Conservation (phyloP, 37 sponge, comb jelly and placozoan genomes). For the Amphimedon queenslandica region DNA sequence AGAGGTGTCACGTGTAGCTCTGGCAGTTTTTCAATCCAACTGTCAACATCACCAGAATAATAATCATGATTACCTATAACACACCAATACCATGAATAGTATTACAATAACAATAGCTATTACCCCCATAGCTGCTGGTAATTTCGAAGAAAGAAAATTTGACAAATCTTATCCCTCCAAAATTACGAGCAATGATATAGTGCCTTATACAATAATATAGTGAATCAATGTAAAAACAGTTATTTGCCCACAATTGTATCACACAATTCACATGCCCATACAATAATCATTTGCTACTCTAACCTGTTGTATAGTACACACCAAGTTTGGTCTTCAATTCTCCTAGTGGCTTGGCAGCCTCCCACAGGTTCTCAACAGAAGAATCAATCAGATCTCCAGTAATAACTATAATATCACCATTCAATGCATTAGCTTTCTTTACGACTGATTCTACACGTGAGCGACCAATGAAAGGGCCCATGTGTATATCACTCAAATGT, state of each 20-base stretch:
- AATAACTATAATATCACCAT: constrained; percentile 76
- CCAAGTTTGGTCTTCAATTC: constrained; percentile 68
- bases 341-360: constrained; percentile 61
- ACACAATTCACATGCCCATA: too few relatives aligned
- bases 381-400: constrained; percentile 89
- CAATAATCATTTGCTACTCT: too few relatives aligned
- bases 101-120: too few relatives aligned
- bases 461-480: constrained; percentile 77
- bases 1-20: constrained; percentile 57
- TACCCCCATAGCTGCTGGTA: too few relatives aligned
- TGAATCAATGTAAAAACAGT: too few relatives aligned
- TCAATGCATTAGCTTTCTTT: constrained; percentile 48
- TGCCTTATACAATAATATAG: too few relatives aligned
- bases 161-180: too few relatives aligned
- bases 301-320: constrained; percentile 77
- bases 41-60: constrained; percentile 88
- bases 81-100: too few relatives aligned
- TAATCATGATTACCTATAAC: constrained; percentile 98
- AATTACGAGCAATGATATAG: too few relatives aligned
- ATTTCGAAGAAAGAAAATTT: too few relatives aligned
- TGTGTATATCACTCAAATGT: constrained; percentile 87
- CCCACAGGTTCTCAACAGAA: constrained; percentile 36
- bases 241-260: too few relatives aligned
- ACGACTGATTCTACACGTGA: constrained; percentile 33
- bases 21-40: constrained; percentile 60